A percentile compares a stretch with the other conserved stretches of the same genome.
phyloP scores from a whole-genome alignment of 2,888 invertebrate species.

The Urechis unicinctus region DNA sequence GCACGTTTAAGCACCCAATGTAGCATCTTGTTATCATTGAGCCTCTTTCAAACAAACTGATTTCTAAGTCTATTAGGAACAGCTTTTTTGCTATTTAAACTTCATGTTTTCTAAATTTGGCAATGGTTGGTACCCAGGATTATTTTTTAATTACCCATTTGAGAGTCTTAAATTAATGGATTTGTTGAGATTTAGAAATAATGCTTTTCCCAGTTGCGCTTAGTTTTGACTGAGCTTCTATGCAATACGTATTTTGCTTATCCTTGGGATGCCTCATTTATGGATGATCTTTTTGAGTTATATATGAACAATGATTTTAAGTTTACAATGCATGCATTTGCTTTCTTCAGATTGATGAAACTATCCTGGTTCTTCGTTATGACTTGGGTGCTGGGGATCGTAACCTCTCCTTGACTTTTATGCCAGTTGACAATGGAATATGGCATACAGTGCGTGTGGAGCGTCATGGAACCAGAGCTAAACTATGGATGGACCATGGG shows the following conservation, averaged over 20 bases:
- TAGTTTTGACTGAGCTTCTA: constrained; percentile 90
- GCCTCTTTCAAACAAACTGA: constrained; percentile 83
- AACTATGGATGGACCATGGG: constrained; percentile 86
- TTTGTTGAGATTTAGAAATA: no score
- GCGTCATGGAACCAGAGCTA: constrained; percentile 86
- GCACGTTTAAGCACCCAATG: constrained; percentile 70
- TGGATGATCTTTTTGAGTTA: no score
- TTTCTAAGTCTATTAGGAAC: no score
- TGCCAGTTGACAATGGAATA: constrained; percentile 60
- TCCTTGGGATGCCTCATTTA: no score
- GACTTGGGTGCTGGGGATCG: constrained; percentile 78
- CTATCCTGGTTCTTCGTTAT: constrained; percentile 69
- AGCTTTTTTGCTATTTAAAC: no score
- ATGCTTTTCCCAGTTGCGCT: no score
- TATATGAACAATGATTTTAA: no score
- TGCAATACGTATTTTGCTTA: no score
- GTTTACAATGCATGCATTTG: constrained; percentile 55
- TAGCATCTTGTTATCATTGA: constrained; percentile 92
- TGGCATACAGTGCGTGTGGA: constrained; percentile 92
- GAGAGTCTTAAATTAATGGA: no score
- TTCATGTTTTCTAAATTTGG: no score
- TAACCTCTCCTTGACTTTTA: constrained; percentile 68
- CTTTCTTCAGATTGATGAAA: constrained; percentile 63
- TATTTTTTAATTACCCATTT: no score
- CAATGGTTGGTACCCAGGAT: no score